Evolutionary conservation across 2,113 vertebrate species (phyloP).

Genomic region (Struthidea cinerea): DNA sequence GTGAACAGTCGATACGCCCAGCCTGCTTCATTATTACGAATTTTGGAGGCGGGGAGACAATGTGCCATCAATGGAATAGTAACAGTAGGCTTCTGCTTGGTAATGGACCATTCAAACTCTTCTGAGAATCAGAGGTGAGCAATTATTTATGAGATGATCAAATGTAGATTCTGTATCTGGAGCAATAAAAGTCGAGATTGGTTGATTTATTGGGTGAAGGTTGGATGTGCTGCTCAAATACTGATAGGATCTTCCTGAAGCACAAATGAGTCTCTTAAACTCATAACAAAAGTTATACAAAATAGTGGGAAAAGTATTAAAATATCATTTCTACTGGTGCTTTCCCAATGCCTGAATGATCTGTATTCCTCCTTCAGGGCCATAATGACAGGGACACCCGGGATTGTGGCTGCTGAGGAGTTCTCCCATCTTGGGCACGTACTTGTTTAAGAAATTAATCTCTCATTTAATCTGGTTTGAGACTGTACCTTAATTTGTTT

Average conservation of each 20-base stretch:
- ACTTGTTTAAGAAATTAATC: neutral
- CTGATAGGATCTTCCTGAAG: neutral
- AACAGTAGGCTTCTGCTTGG: neutral
- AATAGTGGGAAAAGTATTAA: neutral
- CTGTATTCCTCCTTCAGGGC: neutral
- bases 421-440: neutral
- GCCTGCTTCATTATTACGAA: neutral
- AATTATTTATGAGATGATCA: slow-evolving; percentile 17
- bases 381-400: rapidly evolving
- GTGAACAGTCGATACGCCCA: rapidly evolving
- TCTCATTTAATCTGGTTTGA: neutral
- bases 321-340: neutral
- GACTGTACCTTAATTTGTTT: neutral
- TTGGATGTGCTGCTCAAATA: neutral
- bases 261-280: neutral
- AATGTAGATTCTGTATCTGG: neutral
- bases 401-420: neutral
- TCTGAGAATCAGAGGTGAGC: neutral
- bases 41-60: neutral
- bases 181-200: neutral
- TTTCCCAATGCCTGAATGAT: neutral
- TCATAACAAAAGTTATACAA: neutral
- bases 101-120: neutral
- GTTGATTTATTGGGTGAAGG: neutral
- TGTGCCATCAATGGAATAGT: neutral